A percentile compares a stretch with the other conserved stretches of the same genome.
These are phyloP conservation scores for Penaeus indicus DNA, from an alignment of 1,140 invertebrate species.

Conservation along the genomic window DNA sequence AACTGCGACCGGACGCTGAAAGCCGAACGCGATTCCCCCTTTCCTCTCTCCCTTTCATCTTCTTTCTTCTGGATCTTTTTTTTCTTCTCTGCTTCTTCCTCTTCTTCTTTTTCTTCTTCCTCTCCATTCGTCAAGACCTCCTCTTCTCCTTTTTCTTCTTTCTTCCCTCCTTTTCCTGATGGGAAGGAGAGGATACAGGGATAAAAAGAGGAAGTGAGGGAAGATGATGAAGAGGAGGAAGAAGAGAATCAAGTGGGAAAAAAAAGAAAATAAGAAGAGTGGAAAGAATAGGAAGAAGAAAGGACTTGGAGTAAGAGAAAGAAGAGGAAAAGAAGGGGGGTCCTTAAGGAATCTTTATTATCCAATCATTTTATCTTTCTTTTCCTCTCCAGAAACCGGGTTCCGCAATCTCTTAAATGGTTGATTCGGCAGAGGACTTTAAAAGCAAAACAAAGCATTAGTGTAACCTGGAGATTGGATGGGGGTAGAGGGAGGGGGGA, in stretches of 20 bases:
- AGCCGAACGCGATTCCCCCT: not conserved
- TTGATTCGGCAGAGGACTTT: too few species aligned
- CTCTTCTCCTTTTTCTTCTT: not conserved
- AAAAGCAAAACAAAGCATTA: too few species aligned
- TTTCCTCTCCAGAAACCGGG: not conserved
- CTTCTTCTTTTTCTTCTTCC: not conserved
- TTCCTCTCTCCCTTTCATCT: not conserved
- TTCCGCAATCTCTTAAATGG: not conserved
- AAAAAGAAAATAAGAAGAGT: not conserved
- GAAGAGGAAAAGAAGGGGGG: not conserved
- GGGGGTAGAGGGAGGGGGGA: not conserved
- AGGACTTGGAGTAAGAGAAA: not conserved
- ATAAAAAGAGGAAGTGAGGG: not conserved
- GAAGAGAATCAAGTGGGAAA: not conserved
- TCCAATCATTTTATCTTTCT: conserved; percentile 1
- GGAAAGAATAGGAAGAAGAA: too few species aligned
- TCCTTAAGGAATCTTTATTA: not conserved
- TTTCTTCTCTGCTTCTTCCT: not conserved
- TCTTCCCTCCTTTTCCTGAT: not conserved
- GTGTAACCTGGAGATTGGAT: not conserved
- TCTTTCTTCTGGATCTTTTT: not conserved
- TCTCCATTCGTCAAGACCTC: not conserved
- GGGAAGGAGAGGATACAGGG: not conserved
- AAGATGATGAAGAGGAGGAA: not conserved
- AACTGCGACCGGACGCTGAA: too few species aligned